Percentiles rank a stretch among this genome's conserved stretches.
Conservation (phyloP, 2,888 invertebrate genomes). For the Pristionchus mayeri region DNA sequence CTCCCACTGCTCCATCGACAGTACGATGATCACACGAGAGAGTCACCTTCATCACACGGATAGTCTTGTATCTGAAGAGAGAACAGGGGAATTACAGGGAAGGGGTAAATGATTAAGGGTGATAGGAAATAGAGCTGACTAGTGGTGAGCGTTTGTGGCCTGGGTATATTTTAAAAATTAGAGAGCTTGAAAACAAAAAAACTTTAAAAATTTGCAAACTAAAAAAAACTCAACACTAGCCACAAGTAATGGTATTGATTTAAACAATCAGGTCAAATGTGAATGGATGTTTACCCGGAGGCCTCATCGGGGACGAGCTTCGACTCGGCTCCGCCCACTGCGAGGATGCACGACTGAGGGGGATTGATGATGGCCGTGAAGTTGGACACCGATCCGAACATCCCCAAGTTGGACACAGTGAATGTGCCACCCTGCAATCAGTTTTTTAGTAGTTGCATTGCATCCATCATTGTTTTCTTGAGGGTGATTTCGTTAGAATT, state of each 20-base stretch:
- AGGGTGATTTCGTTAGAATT: not conserved
- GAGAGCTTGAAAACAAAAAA: too few species aligned
- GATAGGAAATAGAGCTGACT: too few species aligned
- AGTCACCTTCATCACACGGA: conserved; percentile 87
- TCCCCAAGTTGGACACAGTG: conserved; percentile 83
- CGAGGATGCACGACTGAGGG: conserved; percentile 84
- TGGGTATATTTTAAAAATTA: too few species aligned
- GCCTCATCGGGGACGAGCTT: conserved; percentile 70
- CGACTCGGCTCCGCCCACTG: conserved; percentile 79
- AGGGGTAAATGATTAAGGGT: too few species aligned
- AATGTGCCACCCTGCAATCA: conserved; percentile 79
- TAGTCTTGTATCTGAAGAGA: conserved; percentile 60
- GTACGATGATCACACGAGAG: conserved; percentile 97
- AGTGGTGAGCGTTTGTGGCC: too few species aligned
- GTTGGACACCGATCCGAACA: conserved; percentile 81
- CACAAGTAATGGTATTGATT: too few species aligned
- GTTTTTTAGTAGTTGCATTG: too few species aligned
- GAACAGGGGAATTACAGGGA: not conserved
- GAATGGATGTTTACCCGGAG: too few species aligned
- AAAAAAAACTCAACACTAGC: too few species aligned
- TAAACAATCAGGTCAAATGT: too few species aligned
- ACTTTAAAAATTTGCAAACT: too few species aligned
- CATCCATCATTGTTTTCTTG: too few species aligned
- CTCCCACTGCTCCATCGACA: conserved; percentile 97
- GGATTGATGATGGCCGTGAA: conserved; percentile 85